Evolutionary conservation across 2,797 vertebrate genomes (phyloP), one percentile per base, ranked within the genome.

Genomic region (Malurus splendens): DNA sequence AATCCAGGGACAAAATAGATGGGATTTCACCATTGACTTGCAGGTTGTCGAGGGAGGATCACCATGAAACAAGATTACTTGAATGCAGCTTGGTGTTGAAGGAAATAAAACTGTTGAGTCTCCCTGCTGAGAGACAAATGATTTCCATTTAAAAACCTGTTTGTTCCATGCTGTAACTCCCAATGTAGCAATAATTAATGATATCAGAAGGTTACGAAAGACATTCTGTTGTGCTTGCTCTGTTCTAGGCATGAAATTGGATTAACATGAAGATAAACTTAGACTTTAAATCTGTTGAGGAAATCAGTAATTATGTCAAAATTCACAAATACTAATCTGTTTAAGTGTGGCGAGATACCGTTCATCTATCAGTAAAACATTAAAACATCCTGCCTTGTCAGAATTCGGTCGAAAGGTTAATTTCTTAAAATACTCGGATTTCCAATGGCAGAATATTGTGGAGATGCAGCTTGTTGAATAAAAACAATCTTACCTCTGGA

Each of bases 71-170:
- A 64, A 91, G 78, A 95, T 94, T 90, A 91, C 93, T 92, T 60
- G 44, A 91, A 93, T 78, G 77, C 73, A 74, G 92, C 92, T 67
- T 83, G 55, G 91, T 92, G 89, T 89, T 76, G 90, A 94, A 83
- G 80, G 96, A 96, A 97, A 96, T 95, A 95, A 95, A 97, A 93
- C 96, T 94, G 92, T 87, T 54, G 95, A 94, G 97, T 94, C 86
- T 96, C 96, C 98, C 98, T 96, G 97, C 97, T 98, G 98, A 96
- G 97, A 97, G 97, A 97, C 97, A 97, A 97, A 97, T 98, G 96
- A 97, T 98, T 98, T 97, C 97, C 98, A 96, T 97, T 97, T 97
- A 96, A 97, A 97, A 97, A 95, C 94, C 93, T 93, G 96, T 96
- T 96, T 97, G 96, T 97, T 97, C 94, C 94, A 91, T 61, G 95